phyloP scores from a whole-genome alignment of 2,797 vertebrate species.

The Sarcophilus harrisii region DNA sequence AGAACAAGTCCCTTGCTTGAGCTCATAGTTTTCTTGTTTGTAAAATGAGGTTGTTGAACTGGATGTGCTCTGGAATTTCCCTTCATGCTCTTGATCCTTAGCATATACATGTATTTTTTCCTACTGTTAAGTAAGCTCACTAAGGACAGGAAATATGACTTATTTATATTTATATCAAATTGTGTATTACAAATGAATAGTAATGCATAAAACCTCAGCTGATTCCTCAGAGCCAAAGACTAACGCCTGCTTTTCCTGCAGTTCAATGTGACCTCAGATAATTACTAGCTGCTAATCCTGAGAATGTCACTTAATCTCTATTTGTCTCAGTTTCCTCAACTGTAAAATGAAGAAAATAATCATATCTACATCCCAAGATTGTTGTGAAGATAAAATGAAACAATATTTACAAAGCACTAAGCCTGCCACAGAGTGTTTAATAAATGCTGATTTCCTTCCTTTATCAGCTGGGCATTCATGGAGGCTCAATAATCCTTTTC shows the following conservation, averaged over 20 bases:
- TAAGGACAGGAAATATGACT: neutral
- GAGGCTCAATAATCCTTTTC: neutral
- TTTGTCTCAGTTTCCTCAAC: neutral
- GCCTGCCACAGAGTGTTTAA: neutral
- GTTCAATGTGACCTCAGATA: neutral
- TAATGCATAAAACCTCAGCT: neutral
- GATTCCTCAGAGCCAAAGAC: neutral
- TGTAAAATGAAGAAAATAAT: neutral
- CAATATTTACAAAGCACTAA: neutral
- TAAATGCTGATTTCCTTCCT: neutral
- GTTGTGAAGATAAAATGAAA: neutral
- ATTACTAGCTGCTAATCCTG: neutral
- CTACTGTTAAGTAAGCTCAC: neutral
- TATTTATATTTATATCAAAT: neutral
- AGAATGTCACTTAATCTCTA: neutral
- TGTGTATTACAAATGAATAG: neutral
- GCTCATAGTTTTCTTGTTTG: neutral
- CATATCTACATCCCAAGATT: neutral
- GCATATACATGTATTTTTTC: neutral
- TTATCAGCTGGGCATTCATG: neutral
- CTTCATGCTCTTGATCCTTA: neutral
- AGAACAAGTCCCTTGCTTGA: neutral
- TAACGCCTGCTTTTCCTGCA: neutral
- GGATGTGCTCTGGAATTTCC: neutral
- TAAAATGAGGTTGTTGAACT: neutral